Base-by-base conservation (phyloP, 1,140 invertebrate species). In the Aphelinus atriplicis region DNA sequence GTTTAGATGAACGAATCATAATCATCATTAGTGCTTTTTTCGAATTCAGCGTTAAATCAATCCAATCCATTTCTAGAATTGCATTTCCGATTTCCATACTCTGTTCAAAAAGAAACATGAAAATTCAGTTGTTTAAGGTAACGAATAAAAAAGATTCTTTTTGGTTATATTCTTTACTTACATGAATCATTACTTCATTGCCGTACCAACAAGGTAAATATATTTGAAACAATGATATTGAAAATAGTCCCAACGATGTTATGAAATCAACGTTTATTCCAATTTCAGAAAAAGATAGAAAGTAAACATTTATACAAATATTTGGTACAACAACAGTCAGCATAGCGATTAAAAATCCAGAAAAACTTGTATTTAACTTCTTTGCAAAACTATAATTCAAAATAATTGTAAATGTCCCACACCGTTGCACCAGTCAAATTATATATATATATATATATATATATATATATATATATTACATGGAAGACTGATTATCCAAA, bases 121-220 rank as follows among this genome's bases (percentile, higher is more conserved):
- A 26, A 26, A 26, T 26, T 26, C 6, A 46, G 46, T 56, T 56
- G 7, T 51, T 51, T 53, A 42, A 53, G 4, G 9, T 4, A 53
- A 53, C 9, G 9, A 53, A 53, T 53, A 53, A 9, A 6, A 53
- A 53, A 6, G 4, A 26, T 53, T 7, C 2, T 42, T 26, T 65
- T 42, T n/a, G 51, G 42, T 60, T 64, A 47, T 26, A 3, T 55
- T 43, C 9, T 46, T 43, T 67, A 48, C 73, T 70, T 58, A 76
- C 74, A 10, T 66, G 7, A 7, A 76, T 1, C 4, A 50, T 55
- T 7, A 76, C 48, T 65, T 71, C 68, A 42, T 76, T 76, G 0
- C 74, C 63, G 7, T 60, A 76, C 74, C 74, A 71, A 50, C 74
- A 76, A 53, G 63, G 42, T 43, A 76, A 0, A 46, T 47, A 67